phyloP scores from a whole-genome alignment of 2,797 vertebrate species.

The Sciaenops ocellatus region DNA sequence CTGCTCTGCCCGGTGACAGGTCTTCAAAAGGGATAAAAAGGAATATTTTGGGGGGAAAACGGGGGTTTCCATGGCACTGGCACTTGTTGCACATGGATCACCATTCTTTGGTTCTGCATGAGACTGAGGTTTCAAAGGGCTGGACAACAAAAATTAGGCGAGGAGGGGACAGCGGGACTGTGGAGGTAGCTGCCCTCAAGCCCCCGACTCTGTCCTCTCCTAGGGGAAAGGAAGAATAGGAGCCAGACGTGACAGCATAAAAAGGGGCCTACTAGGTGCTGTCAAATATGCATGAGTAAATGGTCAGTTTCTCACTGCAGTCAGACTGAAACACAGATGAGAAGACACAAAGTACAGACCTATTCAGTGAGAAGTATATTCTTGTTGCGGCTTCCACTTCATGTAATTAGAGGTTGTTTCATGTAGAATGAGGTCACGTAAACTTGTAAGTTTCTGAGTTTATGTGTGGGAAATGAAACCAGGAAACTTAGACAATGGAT shows the following conservation, averaged over 20 bases:
- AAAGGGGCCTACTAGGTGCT: constrained; percentile 85
- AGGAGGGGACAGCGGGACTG: constrained; percentile 83
- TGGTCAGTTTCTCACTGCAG: constrained; percentile 85
- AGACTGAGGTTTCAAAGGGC: constrained; percentile 89
- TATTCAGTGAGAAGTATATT: constrained; percentile 76
- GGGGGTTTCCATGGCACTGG: constrained; percentile 95
- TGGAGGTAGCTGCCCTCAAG: constrained; percentile 89
- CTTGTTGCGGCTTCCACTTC: constrained; percentile 80
- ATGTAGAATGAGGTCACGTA: constrained; percentile 78
- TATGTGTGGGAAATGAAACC: constrained; percentile 83
- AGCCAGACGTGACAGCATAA: constrained; percentile 83
- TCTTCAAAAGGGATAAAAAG: constrained; percentile 94
- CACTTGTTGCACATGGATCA: constrained; percentile 91
- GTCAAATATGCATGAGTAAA: constrained; percentile 87
- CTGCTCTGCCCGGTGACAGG: constrained; percentile 95
- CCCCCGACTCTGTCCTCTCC: constrained; percentile 82
- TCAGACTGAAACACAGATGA: constrained; percentile 57
- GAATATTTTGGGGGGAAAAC: constrained; percentile 93
- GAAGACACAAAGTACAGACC: constrained; percentile 64
- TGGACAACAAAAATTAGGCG: constrained; percentile 87
- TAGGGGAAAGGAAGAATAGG: constrained; percentile 84
- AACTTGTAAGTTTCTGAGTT: constrained; percentile 81
- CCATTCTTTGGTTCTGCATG: constrained; percentile 89
- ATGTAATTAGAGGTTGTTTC: constrained; percentile 84
- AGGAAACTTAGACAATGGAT: constrained; percentile 84